Evolutionary conservation across 2,113 vertebrate genomes (phyloP).

Genomic region (Platysteira castanea): DNA sequence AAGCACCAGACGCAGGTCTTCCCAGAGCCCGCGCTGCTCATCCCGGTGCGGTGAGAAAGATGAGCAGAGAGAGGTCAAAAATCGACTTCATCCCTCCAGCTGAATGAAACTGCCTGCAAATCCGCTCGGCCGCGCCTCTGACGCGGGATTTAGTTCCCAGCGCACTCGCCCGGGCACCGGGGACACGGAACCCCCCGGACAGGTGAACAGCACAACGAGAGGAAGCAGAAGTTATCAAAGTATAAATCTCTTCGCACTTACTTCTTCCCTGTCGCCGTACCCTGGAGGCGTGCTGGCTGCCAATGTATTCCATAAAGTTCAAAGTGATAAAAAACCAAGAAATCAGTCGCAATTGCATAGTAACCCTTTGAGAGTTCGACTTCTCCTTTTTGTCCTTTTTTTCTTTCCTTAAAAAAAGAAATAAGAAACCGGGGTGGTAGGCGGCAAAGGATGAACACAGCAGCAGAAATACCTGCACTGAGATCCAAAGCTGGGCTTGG

Average conservation of each 20-base stretch:
- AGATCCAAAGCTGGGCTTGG: constrained; percentile 19
- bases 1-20: background rate
- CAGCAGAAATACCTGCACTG: constrained; percentile 66
- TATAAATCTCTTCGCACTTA: constrained; percentile 80
- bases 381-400: constrained; percentile 39
- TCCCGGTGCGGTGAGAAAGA: background rate
- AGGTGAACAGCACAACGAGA: constrained; percentile 38
- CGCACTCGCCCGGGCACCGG: background rate
- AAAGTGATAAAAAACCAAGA: constrained; percentile 95
- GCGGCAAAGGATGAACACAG: constrained; percentile 67
- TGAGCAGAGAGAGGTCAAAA: background rate
- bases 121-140: background rate
- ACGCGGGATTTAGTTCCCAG: background rate
- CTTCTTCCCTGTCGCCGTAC: constrained; percentile 92
- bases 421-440: background rate
- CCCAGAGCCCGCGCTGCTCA: background rate
- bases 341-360: constrained; percentile 99
- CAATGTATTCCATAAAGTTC: constrained; percentile 98
- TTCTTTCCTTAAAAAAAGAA: background rate
- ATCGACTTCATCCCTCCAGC: background rate
- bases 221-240: constrained; percentile 36
- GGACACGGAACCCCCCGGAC: background rate
- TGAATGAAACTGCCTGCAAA: background rate
- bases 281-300: constrained; percentile 92
- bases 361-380: constrained; percentile 87